Percentiles rank a stretch among this genome's conserved stretches.
These are phyloP conservation scores for Cynopterus brachyotis DNA, from an alignment of 2,113 vertebrate species.

Conservation along the genomic window DNA sequence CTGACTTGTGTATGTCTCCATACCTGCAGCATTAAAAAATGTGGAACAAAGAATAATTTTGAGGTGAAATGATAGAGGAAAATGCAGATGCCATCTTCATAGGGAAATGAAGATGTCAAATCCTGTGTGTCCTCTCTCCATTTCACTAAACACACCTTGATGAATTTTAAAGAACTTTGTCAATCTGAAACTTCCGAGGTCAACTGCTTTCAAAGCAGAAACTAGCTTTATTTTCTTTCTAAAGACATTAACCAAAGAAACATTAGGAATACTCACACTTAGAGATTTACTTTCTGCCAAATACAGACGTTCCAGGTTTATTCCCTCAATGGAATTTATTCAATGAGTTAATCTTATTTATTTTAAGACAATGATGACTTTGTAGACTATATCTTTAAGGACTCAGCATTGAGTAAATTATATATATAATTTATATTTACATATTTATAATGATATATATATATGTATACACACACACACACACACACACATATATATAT, in stretches of 20 bases:
- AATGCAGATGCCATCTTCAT: rapidly evolving
- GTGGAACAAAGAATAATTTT: neutral
- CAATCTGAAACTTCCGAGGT: neutral
- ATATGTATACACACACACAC: too few species aligned
- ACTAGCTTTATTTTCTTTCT: neutral
- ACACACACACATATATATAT: too few species aligned
- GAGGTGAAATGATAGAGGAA: neutral
- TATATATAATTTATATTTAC: too few species aligned
- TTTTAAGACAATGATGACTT: neutral
- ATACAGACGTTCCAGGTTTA: too few species aligned
- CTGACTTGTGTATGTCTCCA: neutral
- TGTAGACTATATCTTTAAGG: too few species aligned
- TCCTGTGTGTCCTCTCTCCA: neutral
- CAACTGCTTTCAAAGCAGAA: conserved; percentile 16
- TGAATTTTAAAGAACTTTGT: neutral
- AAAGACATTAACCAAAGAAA: neutral
- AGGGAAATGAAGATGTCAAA: neutral
- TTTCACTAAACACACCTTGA: neutral
- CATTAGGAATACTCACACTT: too few species aligned
- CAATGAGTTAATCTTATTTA: neutral
- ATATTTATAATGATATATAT: too few species aligned
- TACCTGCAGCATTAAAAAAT: too few species aligned
- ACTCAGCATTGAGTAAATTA: too few species aligned
- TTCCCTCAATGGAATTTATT: too few species aligned
- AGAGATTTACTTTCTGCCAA: too few species aligned